These are phyloP conservation scores for Cremastinae sp. DNA, from an alignment of 2,888 invertebrate species.

Conservation along the genomic window DNA sequence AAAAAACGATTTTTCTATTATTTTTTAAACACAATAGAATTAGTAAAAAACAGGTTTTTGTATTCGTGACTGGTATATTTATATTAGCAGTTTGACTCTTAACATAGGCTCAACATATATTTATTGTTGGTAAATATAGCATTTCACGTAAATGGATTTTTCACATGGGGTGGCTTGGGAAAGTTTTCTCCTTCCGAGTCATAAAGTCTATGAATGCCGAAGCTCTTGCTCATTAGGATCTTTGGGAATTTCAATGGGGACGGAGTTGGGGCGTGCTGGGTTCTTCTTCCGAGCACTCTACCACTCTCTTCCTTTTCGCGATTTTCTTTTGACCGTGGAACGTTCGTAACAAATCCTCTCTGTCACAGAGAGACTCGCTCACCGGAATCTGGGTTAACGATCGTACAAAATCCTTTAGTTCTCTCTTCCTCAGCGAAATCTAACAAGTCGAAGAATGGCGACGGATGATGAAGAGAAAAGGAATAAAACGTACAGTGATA, in stretches of 20 bases:
- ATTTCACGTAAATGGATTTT: not conserved
- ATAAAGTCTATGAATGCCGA: constrained; percentile 39
- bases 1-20: no score
- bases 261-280: constrained; percentile 23
- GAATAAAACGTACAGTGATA: constrained; percentile 30
- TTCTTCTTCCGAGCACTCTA: not conserved
- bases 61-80: no score
- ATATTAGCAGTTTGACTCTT: no score
- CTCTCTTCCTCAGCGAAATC: constrained; percentile 39
- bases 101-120: no score
- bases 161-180: not conserved
- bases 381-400: constrained; percentile 60
- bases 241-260: constrained; percentile 49
- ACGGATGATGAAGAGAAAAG: constrained; percentile 11
- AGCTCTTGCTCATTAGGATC: constrained; percentile 57
- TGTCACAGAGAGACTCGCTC: constrained; percentile 25
- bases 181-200: constrained; percentile 20
- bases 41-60: no score
- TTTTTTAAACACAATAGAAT: no score
- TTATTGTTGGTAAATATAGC: no score
- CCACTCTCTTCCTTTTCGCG: constrained; percentile 4
- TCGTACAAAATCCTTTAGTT: constrained; percentile 36
- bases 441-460: constrained; percentile 35
- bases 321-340: constrained; percentile 34
- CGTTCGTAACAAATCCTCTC: constrained; percentile 45